A percentile compares a stretch with the other conserved stretches of the same genome.
Conservation (phyloP, 2,888 invertebrate genomes). For the Harpagoxenus sublaevis region DNA sequence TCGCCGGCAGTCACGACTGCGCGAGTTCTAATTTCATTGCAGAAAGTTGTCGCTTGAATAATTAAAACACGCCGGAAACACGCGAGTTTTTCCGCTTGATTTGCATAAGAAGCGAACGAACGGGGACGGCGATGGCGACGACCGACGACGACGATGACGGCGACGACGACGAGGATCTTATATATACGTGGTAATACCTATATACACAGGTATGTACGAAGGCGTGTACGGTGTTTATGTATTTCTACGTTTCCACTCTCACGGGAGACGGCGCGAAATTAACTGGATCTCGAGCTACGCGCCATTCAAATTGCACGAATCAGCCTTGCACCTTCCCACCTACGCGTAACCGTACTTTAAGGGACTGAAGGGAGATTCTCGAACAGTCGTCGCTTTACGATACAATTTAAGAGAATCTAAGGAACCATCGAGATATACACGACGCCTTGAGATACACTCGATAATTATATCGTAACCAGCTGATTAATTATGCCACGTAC, state of each 20-base stretch:
- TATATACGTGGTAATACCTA: slow-evolving; percentile 28
- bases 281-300: slow-evolving; percentile 73
- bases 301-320: slow-evolving; percentile 72
- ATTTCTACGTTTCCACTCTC: slow-evolving; percentile 55
- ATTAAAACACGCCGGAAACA: slow-evolving; percentile 83
- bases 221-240: slow-evolving; percentile 47
- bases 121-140: slow-evolving; percentile 40
- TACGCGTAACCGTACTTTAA: slow-evolving; percentile 59
- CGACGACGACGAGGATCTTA: slow-evolving; percentile 46
- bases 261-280: slow-evolving; percentile 70
- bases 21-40: slow-evolving; percentile 84
- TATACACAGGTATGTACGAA: slow-evolving; percentile 55
- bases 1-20: slow-evolving; percentile 81
- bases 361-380: slow-evolving; percentile 36
- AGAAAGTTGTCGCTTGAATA: slow-evolving; percentile 85
- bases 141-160: slow-evolving; percentile 34
- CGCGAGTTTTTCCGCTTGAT: slow-evolving; percentile 82
- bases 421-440: background rate
- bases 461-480: slow-evolving; percentile 5
- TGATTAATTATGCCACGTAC: background rate
- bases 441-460: background rate
- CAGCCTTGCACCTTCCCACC: slow-evolving; percentile 63
- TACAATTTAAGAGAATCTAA: slow-evolving; percentile 1
- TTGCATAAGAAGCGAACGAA: slow-evolving; percentile 81
- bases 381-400: background rate